Base-by-base conservation (phyloP, 2,888 invertebrate genomes). In the Tinea semifulvella region DNA sequence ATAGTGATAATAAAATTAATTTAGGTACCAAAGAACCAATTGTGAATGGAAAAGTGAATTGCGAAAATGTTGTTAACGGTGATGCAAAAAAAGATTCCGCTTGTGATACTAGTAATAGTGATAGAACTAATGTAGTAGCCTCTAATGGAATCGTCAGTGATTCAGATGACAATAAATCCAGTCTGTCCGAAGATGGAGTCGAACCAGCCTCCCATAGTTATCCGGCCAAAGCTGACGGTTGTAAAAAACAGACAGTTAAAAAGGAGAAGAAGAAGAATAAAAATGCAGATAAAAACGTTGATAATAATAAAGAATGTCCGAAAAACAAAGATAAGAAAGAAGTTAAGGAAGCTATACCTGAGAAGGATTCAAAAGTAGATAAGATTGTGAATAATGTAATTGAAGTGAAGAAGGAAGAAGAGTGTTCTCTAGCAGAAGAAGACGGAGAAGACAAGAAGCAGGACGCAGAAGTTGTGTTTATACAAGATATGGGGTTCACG, bases 401-500 rank as follows among this genome's bases (percentile, higher is more conserved):
- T 54, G 79, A 79, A 19, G 74, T 73, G 27, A 73, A 72, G 51
- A 73, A 76, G 27, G 48, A 48, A 13, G 65, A 76, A 42, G 81
- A 80, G 52, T 73, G 73, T 1, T 67, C 76, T 38, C 77, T 74
- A 0, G 79, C 77, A 55, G 81, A 80, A 51, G 81, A 80, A 52
- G 82, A 82, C 50, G 77, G 67, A 3, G 85, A 86, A 49, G 84
- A 85, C 26, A 80, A 82, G 51, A 87, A 85, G 55, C 82, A 82
- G 49, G 89, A 90, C 53, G 88, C 90, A 47, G 91, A 92, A 72
- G 90, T 94, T 44, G 91, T 94, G 49, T 91, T 92, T 55, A 89
- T 95, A 57, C 95, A 95, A 65, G 96, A 96, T 61, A 84, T 91
- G 81, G 94, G 95, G 42, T 94, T 96, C 63, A 93, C 91, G 44